Evolutionary conservation across 2,797 vertebrate species (phyloP), one percentile per base, ranked within the genome.

Genomic region (Galagoides demidoff): DNA sequence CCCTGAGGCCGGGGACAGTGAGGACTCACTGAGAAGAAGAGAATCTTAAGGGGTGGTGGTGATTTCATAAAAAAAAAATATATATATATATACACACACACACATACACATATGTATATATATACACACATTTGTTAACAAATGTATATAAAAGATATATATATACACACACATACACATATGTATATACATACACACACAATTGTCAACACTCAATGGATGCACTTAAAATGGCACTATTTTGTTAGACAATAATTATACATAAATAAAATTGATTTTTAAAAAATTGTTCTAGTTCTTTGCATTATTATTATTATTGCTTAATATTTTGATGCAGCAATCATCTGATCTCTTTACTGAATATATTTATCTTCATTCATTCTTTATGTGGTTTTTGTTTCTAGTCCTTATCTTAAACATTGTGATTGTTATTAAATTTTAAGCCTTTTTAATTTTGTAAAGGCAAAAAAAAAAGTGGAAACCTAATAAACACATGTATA

Each of bases 241-340:
- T 81, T 81, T 86, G 83, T 71, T 77, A 0, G 19, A 77, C 2
- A 43, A 25, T 49, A 68, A 90, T 16, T 78, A 68, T 57, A 68
- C 14, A 20, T 89, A 91, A 95, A 85, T 61, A 57, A 93, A 84
- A 5, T 71, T 89, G 9, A 90, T 64, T 94, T 90, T 25, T 43
- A 43, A 43, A 39, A 43, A 43, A 43, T 43, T 43, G 7, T 43
- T 43, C 39, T 43, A 43, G 39, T 43, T 43, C 39, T 43, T 43
- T 43, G 39, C 39, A 7, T 43, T 43, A 43, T 43, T 43, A 39
- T 39, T 39, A 43, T 43, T 43, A 43, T 43, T 43, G 39, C 39
- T 43, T 43, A 43, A 43, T 43, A 43, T 43, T 43, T 43, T 43
- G 39, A 43, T 43, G 39, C 39, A 43, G 39, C 39, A 43, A 43